A percentile compares a stretch with the other conserved stretches of the same genome.
Conservation (phyloP, 2,797 vertebrate genomes). For the Gallinago solitaria region DNA sequence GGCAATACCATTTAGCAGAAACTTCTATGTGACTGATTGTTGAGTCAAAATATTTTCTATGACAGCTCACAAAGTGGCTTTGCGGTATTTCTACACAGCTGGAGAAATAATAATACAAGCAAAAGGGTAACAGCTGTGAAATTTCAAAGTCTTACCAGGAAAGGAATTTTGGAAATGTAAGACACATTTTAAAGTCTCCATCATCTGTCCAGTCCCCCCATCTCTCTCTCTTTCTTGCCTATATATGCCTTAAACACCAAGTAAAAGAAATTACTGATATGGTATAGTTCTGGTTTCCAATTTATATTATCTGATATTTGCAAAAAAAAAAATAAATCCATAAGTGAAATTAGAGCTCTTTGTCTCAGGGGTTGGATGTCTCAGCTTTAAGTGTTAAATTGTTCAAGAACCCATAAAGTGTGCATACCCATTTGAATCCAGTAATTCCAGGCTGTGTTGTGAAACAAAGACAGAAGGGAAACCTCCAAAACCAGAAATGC, state of each 20-base stretch:
- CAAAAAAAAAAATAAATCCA: neutral
- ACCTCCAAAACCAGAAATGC: neutral
- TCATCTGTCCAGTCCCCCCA: neutral
- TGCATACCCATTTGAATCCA: neutral
- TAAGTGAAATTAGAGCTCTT: neutral
- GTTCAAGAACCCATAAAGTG: neutral
- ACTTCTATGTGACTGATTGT: neutral
- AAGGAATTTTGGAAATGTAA: slow-evolving; percentile 58
- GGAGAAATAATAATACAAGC: neutral
- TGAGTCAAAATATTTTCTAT: slow-evolving; percentile 44
- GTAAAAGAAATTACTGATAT: neutral
- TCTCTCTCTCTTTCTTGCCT: neutral
- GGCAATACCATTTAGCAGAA: neutral
- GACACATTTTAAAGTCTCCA: slow-evolving; percentile 10
- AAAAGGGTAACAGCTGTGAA: slow-evolving; percentile 54
- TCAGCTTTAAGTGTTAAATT: neutral
- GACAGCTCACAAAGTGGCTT: slow-evolving; percentile 34
- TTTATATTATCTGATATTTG: neutral
- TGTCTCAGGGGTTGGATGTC: neutral
- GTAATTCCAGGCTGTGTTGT: neutral
- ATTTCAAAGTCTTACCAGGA: slow-evolving; percentile 55
- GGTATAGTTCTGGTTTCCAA: neutral
- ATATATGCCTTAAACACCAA: neutral
- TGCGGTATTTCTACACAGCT: slow-evolving; percentile 48
- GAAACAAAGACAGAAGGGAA: neutral